Evolutionary conservation across 2,888 invertebrate genomes (phyloP).

Genomic region (Melanchra persicariae): DNA sequence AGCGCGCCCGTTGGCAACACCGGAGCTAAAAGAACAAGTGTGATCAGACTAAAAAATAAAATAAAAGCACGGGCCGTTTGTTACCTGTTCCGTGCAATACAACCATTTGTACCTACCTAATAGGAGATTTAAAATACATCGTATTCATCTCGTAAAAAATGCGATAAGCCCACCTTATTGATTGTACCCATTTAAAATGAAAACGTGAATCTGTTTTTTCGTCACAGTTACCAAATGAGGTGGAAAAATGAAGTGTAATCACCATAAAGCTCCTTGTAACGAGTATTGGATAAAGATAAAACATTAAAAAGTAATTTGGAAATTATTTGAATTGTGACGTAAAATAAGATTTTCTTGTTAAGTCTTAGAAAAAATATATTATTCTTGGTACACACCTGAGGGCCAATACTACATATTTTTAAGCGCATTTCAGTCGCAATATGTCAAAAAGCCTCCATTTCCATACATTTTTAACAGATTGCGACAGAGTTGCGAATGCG

Average conservation of each 20-base stretch:
- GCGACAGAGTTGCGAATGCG: no score
- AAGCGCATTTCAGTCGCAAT: no score
- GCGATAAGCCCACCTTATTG: slow-evolving; percentile 86
- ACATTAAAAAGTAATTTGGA: slow-evolving; percentile 58
- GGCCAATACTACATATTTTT: no score
- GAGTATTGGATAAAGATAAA: slow-evolving; percentile 61
- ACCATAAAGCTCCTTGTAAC: slow-evolving; percentile 59
- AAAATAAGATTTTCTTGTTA: slow-evolving; percentile 22
- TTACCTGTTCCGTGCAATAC: slow-evolving; percentile 77
- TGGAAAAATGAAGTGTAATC: slow-evolving; percentile 75
- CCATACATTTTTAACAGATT: no score
- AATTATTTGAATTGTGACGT: slow-evolving; percentile 30
- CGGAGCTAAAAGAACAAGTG: slow-evolving; percentile 65
- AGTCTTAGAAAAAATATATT: no score
- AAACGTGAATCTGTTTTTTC: slow-evolving; percentile 81
- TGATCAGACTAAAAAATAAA: slow-evolving; percentile 69
- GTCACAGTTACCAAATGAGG: slow-evolving; percentile 81
- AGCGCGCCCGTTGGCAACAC: slow-evolving; percentile 65
- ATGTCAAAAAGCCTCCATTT: no score
- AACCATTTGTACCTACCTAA: slow-evolving; percentile 81
- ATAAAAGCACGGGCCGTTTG: slow-evolving; percentile 76
- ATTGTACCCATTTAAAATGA: slow-evolving; percentile 87
- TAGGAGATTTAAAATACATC: slow-evolving; percentile 85
- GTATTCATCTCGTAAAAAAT: slow-evolving; percentile 84
- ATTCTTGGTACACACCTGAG: no score